phyloP scores from a whole-genome alignment of 1,140 invertebrate species.

The Coelopa frigida region DNA sequence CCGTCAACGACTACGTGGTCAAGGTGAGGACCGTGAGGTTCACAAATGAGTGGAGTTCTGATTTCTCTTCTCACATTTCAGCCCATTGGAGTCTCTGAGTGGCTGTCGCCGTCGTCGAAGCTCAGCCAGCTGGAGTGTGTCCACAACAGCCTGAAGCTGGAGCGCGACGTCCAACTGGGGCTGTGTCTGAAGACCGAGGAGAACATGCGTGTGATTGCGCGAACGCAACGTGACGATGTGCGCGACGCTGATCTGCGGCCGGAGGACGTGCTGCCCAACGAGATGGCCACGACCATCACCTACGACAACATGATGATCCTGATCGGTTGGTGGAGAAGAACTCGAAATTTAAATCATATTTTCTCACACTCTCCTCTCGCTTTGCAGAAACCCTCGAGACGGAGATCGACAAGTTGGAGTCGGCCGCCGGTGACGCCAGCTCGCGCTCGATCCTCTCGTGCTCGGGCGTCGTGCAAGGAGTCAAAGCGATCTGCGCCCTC shows the following conservation, averaged over 20 bases:
- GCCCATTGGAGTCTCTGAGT: constrained; percentile 41
- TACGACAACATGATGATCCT: constrained; percentile 73
- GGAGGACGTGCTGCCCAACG: constrained; percentile 69
- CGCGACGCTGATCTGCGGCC: constrained; percentile 60
- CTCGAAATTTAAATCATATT: constrained; percentile 1
- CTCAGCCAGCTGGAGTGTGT: constrained; percentile 89
- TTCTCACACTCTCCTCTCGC: not conserved
- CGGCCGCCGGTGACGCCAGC: constrained; percentile 51
- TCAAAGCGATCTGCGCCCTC: constrained; percentile 85
- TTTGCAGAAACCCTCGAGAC: constrained; percentile 66
- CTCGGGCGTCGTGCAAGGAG: constrained; percentile 70
- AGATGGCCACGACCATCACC: constrained; percentile 62
- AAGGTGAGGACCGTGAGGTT: no score
- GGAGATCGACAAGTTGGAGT: constrained; percentile 69
- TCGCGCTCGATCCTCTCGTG: constrained; percentile 47
- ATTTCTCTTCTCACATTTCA: constrained; percentile 31
- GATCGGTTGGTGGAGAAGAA: constrained; percentile 52
- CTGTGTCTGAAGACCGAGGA: constrained; percentile 60
- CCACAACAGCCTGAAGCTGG: constrained; percentile 87
- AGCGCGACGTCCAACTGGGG: constrained; percentile 79
- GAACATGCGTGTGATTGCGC: constrained; percentile 44
- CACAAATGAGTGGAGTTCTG: no score
- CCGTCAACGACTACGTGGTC: constrained; percentile 60
- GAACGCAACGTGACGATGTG: constrained; percentile 64
- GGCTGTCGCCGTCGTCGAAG: constrained; percentile 49